Base-by-base conservation (phyloP, 2,113 vertebrate species). In the Ceyx cyanopectus region DNA sequence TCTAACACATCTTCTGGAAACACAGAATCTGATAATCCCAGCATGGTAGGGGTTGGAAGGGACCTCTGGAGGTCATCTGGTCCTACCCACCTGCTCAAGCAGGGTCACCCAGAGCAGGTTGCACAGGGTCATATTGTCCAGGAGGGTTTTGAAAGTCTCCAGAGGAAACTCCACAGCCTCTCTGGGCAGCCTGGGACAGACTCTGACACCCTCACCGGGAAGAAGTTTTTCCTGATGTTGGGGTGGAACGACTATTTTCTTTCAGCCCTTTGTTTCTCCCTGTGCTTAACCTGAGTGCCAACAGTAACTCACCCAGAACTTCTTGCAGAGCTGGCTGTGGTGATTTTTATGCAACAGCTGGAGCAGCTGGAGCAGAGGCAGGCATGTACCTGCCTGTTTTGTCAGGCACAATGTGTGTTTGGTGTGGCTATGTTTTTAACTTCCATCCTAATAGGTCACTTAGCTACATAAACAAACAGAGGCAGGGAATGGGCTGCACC, bases 401-500 rank as follows among this genome's bases (percentile, higher is more conserved):
- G 21, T 63, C 75, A 87, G 89, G 91, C 68, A 77, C 75, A 92
- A 56, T 27, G 50, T 20, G 40, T 32, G 18, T 57, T 92, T 96
- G 93, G 67, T 93, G 91, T 89, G 91, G 89, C 72, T 80, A 7
- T 80, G 70, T 85, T 93, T 88, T 89, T 67, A 80, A 92, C 63
- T 88, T 93, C 67, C 40, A 12, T 10, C 48, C 62, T 61, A 56
- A 78, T 48, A 68, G 72, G 79, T 93, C 89, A 94, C 95, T 89
- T 93, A 92, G 85, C 37, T 92, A 85, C 91, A 45, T 77, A 95
- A 96, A 96, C 93, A 95, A 94, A 96, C 79, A 90, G 53, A 93
- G 53, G 6, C 40, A 85, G 84, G 80, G 84, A 58, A 79, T 13
- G 69, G 46, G 68, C 87, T 85, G 58, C 30, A 40, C 40, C 63